phyloP scores from a whole-genome alignment of 2,113 vertebrate genomes.

The Saguinus imperator region DNA sequence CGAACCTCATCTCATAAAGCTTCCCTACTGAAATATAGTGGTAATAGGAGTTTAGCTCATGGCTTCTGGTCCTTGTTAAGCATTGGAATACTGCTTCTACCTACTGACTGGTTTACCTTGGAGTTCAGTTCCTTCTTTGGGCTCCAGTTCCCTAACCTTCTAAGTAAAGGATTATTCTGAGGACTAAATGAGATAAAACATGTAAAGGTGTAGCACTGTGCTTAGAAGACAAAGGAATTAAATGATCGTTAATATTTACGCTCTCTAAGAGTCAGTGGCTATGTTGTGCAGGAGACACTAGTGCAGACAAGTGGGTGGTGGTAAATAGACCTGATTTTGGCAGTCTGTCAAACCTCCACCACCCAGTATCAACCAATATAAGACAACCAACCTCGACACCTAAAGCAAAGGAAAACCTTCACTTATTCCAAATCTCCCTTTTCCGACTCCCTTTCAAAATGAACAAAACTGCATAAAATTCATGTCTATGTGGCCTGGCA shows the following conservation, averaged over 20 bases:
- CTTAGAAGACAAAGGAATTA: background rate
- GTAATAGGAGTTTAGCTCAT: background rate
- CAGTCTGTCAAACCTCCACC: background rate
- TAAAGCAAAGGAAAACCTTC: background rate
- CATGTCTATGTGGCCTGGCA: accelerated
- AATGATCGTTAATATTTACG: background rate
- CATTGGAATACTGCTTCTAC: background rate
- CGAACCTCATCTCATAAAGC: background rate
- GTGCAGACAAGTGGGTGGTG: background rate
- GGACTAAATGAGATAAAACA: background rate
- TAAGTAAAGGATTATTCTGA: background rate
- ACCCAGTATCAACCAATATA: background rate
- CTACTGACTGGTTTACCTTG: background rate
- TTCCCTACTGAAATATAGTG: background rate
- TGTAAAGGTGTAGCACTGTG: background rate
- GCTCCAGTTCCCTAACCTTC: background rate
- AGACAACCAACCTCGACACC: background rate
- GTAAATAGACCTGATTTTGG: background rate
- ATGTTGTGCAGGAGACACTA: background rate
- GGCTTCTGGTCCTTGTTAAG: background rate
- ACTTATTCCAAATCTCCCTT: background rate
- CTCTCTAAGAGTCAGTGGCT: background rate
- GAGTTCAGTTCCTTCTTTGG: background rate
- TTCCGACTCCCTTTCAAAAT: background rate
- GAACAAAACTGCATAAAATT: background rate